Base-by-base conservation (phyloP, 1,140 invertebrate genomes). In the Hylyphantes graminicola region DNA sequence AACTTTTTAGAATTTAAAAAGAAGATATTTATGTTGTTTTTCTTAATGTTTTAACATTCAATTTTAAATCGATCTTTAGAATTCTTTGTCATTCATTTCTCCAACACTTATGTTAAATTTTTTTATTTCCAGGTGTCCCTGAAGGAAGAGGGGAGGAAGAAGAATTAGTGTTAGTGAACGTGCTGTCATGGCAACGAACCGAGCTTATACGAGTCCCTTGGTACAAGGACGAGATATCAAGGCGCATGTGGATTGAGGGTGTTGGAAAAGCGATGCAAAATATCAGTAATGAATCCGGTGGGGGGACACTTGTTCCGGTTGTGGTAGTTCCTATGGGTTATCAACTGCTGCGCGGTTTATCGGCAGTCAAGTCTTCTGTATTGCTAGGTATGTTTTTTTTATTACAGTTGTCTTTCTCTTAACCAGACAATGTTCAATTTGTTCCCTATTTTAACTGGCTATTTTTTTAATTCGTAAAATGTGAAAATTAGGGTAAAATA, bases 131-230 rank as follows among this genome's bases (percentile, higher is more conserved):
- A 86, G 80, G 80, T 54, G 73, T 82, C 12, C 72, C 80, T 21
- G 68, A 77, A 61, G 82, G 86, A 17, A 82, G 77, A 67, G 78
- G 85, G 17, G 77, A 86, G 83, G 79, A 83, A 54, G 85, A 86
- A 21, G 86, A 83, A 68, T 48, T 86, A 57, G 81, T 83, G 3
- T 21, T 86, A 10, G 82, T 86, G 5, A 86, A 86, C 68, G 73
- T 72, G 12, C 19, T 86, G n/a, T 86, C 85, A 35, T 86, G 85
- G 85, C 65, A 74, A 53, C 73, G 85, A 54, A 86, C 85, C 35
- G 85, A 86, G 67, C 70, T 86, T 72, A 76, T 85, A 17, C n/a
- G 77, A 17, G 83, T 86, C 72, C 65, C 82, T 87, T 74, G 84
- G 64, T 53, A 63, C 73, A 19, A 83, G 50, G 53, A 67, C 70